phyloP scores from a whole-genome alignment of 2,113 vertebrate species.

The Xenopus borealis region DNA sequence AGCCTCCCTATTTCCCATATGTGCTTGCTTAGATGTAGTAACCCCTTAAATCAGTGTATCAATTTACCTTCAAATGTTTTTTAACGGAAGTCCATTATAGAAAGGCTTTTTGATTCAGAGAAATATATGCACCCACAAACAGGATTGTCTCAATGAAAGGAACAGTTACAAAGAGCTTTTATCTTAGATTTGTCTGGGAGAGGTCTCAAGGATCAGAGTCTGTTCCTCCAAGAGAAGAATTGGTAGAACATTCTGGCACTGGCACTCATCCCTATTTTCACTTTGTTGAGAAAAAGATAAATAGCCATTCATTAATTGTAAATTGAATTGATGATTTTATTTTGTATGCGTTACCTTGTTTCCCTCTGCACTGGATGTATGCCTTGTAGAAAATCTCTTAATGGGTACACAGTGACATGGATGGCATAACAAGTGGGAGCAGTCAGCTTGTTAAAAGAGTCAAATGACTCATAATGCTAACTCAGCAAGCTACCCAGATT shows the following conservation, averaged over 20 bases:
- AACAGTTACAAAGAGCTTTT: conserved; percentile 13
- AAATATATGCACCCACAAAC: conserved; percentile 7
- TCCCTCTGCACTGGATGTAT: neutral
- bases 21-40: too few species aligned
- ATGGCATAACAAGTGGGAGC: neutral
- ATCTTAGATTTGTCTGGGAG: neutral
- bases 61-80: too few species aligned
- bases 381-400: neutral
- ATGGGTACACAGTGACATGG: neutral
- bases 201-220: neutral
- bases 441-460: neutral
- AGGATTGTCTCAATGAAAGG: neutral
- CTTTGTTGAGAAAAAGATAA: neutral
- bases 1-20: too few species aligned
- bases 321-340: neutral
- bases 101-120: too few species aligned
- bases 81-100: too few species aligned
- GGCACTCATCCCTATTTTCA: neutral
- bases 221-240: neutral
- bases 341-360: neutral
- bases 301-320: neutral
- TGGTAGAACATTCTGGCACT: neutral
- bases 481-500: too few species aligned
- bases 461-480: too few species aligned
- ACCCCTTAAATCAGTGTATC: too few species aligned